Percentiles rank a stretch among this genome's conserved stretches.
These are phyloP conservation scores for Macrobrachium rosenbergii DNA, from an alignment of 1,140 invertebrate species.

Conservation along the genomic window DNA sequence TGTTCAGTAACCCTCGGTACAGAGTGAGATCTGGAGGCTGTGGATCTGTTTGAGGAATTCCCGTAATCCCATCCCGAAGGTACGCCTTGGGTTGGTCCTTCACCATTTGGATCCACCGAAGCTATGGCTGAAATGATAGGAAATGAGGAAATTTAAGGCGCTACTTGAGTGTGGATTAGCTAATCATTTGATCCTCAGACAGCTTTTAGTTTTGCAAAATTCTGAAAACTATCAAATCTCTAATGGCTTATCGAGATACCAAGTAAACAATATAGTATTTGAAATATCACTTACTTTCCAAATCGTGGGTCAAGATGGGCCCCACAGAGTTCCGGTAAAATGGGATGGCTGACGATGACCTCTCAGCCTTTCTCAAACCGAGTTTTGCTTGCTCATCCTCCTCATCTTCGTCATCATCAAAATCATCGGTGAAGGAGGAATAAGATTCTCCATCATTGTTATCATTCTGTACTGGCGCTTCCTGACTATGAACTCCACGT, in stretches of 20 bases:
- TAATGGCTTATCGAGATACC: background rate
- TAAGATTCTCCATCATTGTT: slow-evolving; percentile 53
- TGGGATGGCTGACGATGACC: slow-evolving; percentile 52
- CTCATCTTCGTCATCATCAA: slow-evolving; percentile 64
- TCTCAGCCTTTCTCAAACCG: slow-evolving; percentile 44
- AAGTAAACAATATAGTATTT: background rate
- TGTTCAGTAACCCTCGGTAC: slow-evolving; percentile 36
- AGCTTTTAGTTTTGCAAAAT: background rate
- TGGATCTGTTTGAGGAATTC: background rate
- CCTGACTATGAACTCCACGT: background rate
- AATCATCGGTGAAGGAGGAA: slow-evolving; percentile 65
- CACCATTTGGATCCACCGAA: background rate
- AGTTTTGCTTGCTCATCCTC: slow-evolving; percentile 33
- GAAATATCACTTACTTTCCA: slow-evolving; percentile 12
- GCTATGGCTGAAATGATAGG: background rate
- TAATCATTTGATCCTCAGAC: too few relatives aligned
- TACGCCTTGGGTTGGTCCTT: too few relatives aligned
- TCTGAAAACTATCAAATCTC: too few relatives aligned
- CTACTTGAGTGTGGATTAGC: background rate
- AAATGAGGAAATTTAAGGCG: background rate
- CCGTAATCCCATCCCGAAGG: background rate
- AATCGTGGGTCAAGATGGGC: slow-evolving; percentile 42
- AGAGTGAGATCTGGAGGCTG: slow-evolving; percentile 38
- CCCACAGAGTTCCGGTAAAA: slow-evolving; percentile 63
- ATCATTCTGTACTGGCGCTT: slow-evolving; percentile 3